Evolutionary conservation across 2,888 invertebrate genomes (phyloP), one percentile per base, ranked within the genome.

Genomic region (Lissocephala sabroskyi): DNA sequence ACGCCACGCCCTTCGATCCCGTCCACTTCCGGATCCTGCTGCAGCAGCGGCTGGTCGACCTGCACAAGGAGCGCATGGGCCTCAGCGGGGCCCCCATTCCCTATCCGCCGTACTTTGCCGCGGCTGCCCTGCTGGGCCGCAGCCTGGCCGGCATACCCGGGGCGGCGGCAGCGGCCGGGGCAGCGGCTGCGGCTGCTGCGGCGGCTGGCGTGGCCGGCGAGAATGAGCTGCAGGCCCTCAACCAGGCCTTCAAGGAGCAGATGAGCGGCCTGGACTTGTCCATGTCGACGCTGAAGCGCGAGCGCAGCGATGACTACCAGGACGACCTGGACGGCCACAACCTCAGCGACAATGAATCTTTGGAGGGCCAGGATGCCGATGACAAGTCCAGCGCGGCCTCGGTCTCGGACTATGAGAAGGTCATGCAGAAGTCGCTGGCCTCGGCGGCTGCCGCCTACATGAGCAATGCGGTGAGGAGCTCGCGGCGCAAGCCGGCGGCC

Each of bases 401-500:
- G 43, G 43, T 48, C 14, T 61, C 56, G 41, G 89, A 88, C 60
- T 87, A 88, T 26, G 70, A 66, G 41, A 61, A 68, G 44, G 81
- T 63, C 2, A 23, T 76, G 41, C 67, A 70, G 7, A 63, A 70
- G 36, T 62, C 71, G 0, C 74, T 74, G 3, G 62, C 68, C 0
- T 62, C 62, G 1, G 62, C 75, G 11, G 66, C 17, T 41, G 66
- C 51, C 49, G 80, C 59, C 9, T 66, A 68, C 40, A 62, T 73
- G 64, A 62, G 65, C 62, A 61, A 79, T 59, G 55, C 79, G 46
- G 55, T 74, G 49, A 50, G 78, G 40, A 58, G 76, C 23, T 93
- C 91, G 47, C 86, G 96, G 57, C 89, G 97, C 76, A 98, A 98
- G 86, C 96, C 97, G 1, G 96, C 96, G 1, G 96, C 97, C 45